Percentiles rank a stretch among this genome's conserved stretches.
Conservation (phyloP, 2,113 vertebrate genomes). For the Trichomycterus rosablanca region DNA sequence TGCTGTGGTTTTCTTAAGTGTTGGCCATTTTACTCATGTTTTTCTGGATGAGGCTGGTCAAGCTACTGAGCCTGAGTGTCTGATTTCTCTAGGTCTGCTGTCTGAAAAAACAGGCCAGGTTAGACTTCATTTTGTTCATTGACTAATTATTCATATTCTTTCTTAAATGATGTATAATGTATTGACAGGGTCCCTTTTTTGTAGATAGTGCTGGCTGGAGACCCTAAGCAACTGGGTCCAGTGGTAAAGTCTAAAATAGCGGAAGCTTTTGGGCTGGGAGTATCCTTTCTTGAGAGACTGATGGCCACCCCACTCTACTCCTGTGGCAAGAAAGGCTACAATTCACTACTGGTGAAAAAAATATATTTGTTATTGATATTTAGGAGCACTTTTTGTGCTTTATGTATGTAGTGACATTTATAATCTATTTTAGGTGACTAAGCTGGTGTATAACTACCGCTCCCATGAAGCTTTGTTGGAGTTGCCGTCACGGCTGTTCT, state of each 20-base stretch:
- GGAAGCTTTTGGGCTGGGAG: slow-evolving; percentile 74
- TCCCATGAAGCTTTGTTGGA: slow-evolving; percentile 79
- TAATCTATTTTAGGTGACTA: slow-evolving; percentile 90
- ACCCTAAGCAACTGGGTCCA: slow-evolving; percentile 89
- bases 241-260: slow-evolving; percentile 83
- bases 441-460: slow-evolving; percentile 89
- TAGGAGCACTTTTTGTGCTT: not conserved
- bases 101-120: slow-evolving; percentile 86
- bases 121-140: not conserved
- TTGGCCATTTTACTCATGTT: slow-evolving; percentile 89
- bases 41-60: slow-evolving; percentile 95
- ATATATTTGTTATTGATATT: not conserved
- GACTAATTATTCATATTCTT: too few species aligned
- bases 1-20: slow-evolving; percentile 54
- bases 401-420: too few species aligned
- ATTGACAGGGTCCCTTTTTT: too few species aligned
- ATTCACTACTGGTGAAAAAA: slow-evolving; percentile 82
- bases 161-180: too few species aligned
- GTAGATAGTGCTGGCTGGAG: slow-evolving; percentile 86
- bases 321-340: slow-evolving; percentile 78
- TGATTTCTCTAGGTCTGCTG: slow-evolving; percentile 84
- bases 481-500: slow-evolving; percentile 87
- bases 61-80: slow-evolving; percentile 87
- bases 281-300: slow-evolving; percentile 85
- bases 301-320: slow-evolving; percentile 74